These are phyloP conservation scores for Protonibea diacanthus DNA, from an alignment of 2,797 vertebrate genomes.

Conservation along the genomic window DNA sequence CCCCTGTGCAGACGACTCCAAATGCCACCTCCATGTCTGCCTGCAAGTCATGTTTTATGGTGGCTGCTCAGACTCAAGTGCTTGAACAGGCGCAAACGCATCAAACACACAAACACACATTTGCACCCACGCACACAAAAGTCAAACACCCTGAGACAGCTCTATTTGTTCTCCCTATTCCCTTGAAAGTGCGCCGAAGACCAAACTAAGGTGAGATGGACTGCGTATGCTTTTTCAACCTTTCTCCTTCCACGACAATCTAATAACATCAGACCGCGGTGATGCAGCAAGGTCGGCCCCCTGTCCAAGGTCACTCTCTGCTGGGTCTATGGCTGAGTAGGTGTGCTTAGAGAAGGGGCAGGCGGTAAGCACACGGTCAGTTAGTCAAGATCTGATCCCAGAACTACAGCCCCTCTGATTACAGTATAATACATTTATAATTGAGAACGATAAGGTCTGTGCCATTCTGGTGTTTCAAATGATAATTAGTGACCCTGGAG, in stretches of 20 bases:
- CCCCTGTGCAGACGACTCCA: conserved; percentile 58
- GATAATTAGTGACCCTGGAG: conserved; percentile 69
- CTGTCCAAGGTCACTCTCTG: conserved; percentile 79
- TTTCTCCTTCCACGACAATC: conserved; percentile 78
- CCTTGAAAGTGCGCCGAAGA: conserved; percentile 71
- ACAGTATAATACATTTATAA: conserved; percentile 64
- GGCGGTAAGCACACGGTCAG: conserved; percentile 17
- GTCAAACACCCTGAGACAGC: conserved; percentile 74
- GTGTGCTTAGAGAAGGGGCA: conserved; percentile 25
- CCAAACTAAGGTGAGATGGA: conserved; percentile 62
- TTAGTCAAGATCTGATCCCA: conserved; percentile 56
- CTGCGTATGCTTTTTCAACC: conserved; percentile 74
- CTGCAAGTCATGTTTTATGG: conserved; percentile 40
- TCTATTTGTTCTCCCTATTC: conserved; percentile 74
- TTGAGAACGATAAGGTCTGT: conserved; percentile 63
- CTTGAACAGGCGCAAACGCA: conserved; percentile 36
- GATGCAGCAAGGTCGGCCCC: conserved; percentile 78
- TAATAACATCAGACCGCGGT: conserved; percentile 78
- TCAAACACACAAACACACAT: conserved; percentile 39
- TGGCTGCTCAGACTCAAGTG: conserved; percentile 37
- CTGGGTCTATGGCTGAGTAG: conserved; percentile 59
- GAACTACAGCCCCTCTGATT: conserved; percentile 49
- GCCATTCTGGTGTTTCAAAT: conserved; percentile 64
- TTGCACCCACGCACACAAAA: conserved; percentile 45
- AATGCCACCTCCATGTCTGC: conserved; percentile 67